Percentiles rank a stretch among this genome's conserved stretches.
These are phyloP conservation scores for Cuculus canorus DNA, from an alignment of 2,797 vertebrate genomes.

Conservation along the genomic window DNA sequence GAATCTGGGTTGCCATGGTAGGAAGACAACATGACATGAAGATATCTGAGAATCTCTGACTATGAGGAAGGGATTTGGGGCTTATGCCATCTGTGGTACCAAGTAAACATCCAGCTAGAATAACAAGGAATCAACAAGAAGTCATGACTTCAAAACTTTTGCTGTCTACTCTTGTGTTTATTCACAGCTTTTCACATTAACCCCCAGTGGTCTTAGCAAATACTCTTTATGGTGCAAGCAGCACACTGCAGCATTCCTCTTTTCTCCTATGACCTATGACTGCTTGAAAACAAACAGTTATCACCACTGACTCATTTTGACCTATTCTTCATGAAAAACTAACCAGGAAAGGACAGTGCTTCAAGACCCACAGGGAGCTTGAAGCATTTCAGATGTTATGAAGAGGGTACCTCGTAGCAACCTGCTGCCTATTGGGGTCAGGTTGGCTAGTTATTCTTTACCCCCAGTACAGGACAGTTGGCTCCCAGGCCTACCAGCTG, in stretches of 20 bases:
- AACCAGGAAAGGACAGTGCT: background rate
- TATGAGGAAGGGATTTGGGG: background rate
- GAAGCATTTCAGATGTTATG: background rate
- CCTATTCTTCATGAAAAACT: background rate
- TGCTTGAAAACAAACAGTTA: background rate
- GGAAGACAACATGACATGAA: background rate
- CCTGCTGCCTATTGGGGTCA: background rate
- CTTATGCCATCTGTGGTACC: rapidly evolving
- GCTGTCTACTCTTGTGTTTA: background rate
- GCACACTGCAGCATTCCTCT: background rate
- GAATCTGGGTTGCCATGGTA: background rate
- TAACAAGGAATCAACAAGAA: background rate
- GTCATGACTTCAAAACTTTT: background rate
- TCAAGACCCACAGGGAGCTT: background rate
- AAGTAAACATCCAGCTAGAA: background rate
- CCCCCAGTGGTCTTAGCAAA: background rate
- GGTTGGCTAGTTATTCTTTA: background rate
- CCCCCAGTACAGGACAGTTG: background rate
- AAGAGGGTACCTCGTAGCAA: background rate
- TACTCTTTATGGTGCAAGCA: background rate
- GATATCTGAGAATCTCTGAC: background rate
- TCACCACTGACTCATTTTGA: background rate
- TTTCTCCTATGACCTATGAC: background rate
- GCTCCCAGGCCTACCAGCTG: background rate
- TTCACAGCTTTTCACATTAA: background rate